These are phyloP conservation scores for Anguilla marmorata DNA, from an alignment of 2,797 vertebrate species.

Conservation along the genomic window DNA sequence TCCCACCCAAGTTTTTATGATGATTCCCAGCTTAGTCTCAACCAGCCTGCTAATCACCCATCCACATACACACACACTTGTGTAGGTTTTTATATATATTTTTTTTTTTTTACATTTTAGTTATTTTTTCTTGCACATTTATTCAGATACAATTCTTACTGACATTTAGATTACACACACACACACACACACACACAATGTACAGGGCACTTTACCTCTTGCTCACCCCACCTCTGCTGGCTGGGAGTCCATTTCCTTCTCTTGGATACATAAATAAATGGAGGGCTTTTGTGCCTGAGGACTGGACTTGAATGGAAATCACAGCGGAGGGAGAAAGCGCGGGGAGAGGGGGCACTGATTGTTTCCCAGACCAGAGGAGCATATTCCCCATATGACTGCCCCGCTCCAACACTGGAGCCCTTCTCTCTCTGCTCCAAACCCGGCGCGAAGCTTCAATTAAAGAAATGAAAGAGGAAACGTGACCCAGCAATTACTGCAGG, in stretches of 20 bases:
- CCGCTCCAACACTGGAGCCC: conserved; percentile 48
- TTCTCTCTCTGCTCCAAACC: conserved; percentile 54
- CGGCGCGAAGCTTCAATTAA: conserved; percentile 63
- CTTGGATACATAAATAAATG: conserved; percentile 72
- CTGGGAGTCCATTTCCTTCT: conserved; percentile 72
- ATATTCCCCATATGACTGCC: conserved; percentile 53
- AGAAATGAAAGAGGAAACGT: conserved; percentile 31
- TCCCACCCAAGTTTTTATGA: background rate
- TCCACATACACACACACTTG: background rate
- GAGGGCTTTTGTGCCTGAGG: conserved; percentile 63
- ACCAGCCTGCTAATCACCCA: background rate
- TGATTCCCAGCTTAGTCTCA: background rate
- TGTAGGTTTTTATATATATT: background rate
- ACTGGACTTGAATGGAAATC: conserved; percentile 37
- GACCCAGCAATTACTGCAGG: background rate
- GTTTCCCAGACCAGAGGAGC: conserved; percentile 65
- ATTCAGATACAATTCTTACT: background rate
- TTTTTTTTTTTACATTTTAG: background rate
- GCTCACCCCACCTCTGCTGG: conserved; percentile 63
- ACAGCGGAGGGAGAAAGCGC: background rate
- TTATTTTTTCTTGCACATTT: background rate
- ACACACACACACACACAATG: conserved; percentile 38
- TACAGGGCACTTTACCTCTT: conserved; percentile 56
- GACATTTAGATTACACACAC: conserved; percentile 17
- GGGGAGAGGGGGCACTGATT: conserved; percentile 54